These are phyloP conservation scores for Tholera decimalis DNA, from an alignment of 2,888 invertebrate species.

Conservation along the genomic window DNA sequence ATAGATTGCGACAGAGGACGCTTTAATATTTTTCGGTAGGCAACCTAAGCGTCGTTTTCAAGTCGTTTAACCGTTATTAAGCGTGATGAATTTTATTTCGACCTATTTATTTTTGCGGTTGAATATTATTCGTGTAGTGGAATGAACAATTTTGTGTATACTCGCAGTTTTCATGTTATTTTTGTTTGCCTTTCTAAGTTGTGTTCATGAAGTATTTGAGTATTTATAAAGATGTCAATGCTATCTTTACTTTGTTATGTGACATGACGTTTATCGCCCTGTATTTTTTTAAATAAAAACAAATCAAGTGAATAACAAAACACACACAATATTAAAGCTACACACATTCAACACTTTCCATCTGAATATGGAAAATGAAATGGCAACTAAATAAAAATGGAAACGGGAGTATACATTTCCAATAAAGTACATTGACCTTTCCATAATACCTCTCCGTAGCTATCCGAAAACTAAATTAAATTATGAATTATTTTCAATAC, in stretches of 20 bases:
- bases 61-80: constrained; percentile 52
- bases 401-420: no score
- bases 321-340: not conserved
- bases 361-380: not conserved
- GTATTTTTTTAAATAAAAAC: constrained; percentile 13
- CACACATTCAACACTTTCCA: not conserved
- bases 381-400: no score
- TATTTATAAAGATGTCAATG: constrained; percentile 26
- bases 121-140: constrained; percentile 12
- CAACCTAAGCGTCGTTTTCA: constrained; percentile 48
- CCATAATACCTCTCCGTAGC: no score
- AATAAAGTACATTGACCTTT: no score
- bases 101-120: constrained; percentile 44
- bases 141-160: constrained; percentile 15
- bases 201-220: constrained; percentile 26
- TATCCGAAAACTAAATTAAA: no score
- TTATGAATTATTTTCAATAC: no score
- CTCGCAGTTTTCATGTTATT: constrained; percentile 15
- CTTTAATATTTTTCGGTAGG: constrained; percentile 53
- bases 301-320: not conserved
- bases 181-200: constrained; percentile 9
- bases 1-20: constrained; percentile 48
- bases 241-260: not conserved
- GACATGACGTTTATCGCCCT: not conserved
- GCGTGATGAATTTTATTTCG: constrained; percentile 55